Conservation (phyloP, 2,888 invertebrate species). For the Calliphora vomitoria region DNA sequence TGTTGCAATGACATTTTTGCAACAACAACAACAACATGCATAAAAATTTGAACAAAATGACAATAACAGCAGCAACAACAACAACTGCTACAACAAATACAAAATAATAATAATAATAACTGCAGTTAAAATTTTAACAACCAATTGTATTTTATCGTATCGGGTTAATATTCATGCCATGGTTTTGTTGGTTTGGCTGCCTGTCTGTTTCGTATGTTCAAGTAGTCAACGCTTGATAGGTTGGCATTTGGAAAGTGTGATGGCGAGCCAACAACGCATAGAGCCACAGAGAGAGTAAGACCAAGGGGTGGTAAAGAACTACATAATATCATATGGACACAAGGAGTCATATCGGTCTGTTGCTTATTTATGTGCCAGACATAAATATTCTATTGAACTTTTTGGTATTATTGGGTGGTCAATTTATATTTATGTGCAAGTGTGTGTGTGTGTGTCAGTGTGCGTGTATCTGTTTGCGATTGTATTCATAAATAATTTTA, state of each 20-base stretch:
- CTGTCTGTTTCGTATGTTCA: slow-evolving; percentile 66
- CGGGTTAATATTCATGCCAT: slow-evolving; percentile 69
- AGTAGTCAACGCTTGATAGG: slow-evolving; percentile 63
- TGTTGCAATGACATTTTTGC: slow-evolving; percentile 76
- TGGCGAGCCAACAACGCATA: slow-evolving; percentile 4
- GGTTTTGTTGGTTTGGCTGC: slow-evolving; percentile 54
- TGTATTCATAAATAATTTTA: slow-evolving; percentile 63
- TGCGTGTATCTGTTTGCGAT: slow-evolving; percentile 11
- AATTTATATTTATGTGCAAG: slow-evolving; percentile 19
- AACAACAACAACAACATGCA: slow-evolving; percentile 28
- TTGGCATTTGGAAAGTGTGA: slow-evolving; percentile 55
- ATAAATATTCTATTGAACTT: slow-evolving; percentile 40
- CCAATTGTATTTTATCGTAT: slow-evolving; percentile 70
- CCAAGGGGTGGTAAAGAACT: not conserved
- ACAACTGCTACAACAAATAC: slow-evolving; percentile 39
- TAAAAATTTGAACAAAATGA: slow-evolving; percentile 25
- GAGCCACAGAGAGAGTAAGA: not conserved
- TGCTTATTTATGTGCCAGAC: slow-evolving; percentile 38
- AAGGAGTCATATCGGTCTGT: slow-evolving; percentile 43
- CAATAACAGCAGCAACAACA: slow-evolving; percentile 36
- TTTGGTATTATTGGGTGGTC: slow-evolving; percentile 58
- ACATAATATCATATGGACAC: slow-evolving; percentile 10
- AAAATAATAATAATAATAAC: slow-evolving; percentile 59
- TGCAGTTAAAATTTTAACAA: slow-evolving; percentile 73
- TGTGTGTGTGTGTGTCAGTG: not conserved